These are phyloP conservation scores for Cephalopholis sonnerati DNA, from an alignment of 2,113 vertebrate species.

Conservation along the genomic window DNA sequence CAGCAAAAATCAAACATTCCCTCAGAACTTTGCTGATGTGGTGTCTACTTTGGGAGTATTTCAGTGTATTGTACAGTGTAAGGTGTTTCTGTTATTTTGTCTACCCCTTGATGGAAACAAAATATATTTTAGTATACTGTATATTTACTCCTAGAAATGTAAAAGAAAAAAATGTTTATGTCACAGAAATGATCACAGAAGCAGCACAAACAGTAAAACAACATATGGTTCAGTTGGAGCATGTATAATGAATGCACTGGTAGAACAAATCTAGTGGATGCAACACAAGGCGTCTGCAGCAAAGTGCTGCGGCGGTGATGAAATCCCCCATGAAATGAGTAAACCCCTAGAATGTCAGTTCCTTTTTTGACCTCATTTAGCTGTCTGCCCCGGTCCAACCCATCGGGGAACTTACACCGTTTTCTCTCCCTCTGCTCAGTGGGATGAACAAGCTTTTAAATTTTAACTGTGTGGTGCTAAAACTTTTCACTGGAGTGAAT, in stretches of 20 bases:
- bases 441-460: slow-evolving; percentile 30
- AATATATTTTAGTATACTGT: background rate
- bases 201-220: background rate
- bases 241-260: slow-evolving; percentile 28
- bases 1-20: background rate
- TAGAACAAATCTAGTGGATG: slow-evolving; percentile 13
- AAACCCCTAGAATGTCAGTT: slow-evolving; percentile 11
- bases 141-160: background rate
- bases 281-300: slow-evolving; percentile 34
- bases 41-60: background rate
- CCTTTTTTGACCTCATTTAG: slow-evolving; percentile 58
- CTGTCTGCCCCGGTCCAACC: slow-evolving; percentile 16
- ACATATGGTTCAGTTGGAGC: slow-evolving; percentile 19
- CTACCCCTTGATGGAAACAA: background rate
- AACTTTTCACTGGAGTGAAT: slow-evolving; percentile 38
- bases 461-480: slow-evolving; percentile 20
- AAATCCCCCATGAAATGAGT: slow-evolving; percentile 49
- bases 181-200: background rate
- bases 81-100: background rate
- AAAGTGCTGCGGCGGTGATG: slow-evolving; percentile 7
- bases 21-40: background rate
- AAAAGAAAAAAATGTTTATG: background rate
- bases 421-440: slow-evolving; percentile 13
- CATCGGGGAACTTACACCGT: background rate
- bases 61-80: background rate